A percentile compares a stretch with the other conserved stretches of the same genome.
phyloP scores from a whole-genome alignment of 2,797 vertebrate genomes.

The Anabacerthia variegaticeps region DNA sequence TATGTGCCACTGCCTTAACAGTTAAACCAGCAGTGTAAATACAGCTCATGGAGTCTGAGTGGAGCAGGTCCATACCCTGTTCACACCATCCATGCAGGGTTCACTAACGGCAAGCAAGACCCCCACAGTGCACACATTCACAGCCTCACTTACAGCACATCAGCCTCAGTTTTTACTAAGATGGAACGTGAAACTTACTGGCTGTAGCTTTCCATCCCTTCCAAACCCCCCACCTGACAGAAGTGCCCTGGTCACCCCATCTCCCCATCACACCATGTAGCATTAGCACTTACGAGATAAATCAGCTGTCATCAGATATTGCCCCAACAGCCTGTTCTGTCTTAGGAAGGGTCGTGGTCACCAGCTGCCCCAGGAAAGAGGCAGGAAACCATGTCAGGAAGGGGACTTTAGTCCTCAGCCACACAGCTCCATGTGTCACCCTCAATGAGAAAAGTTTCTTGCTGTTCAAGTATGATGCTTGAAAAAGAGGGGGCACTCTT shows the following conservation, averaged over 20 bases:
- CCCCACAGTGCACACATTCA: neutral
- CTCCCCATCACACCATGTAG: neutral
- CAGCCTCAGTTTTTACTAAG: neutral
- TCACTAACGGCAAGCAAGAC: neutral
- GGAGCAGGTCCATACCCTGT: neutral
- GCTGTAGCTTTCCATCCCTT: neutral
- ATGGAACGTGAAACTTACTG: neutral
- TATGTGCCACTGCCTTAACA: neutral
- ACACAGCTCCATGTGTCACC: neutral
- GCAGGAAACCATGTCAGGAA: neutral
- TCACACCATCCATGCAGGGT: neutral
- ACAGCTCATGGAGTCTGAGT: rapidly evolving
- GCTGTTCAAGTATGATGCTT: neutral
- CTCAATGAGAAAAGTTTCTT: neutral
- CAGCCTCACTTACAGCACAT: neutral
- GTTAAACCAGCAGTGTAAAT: neutral
- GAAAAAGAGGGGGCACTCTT: neutral
- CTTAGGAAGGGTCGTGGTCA: neutral
- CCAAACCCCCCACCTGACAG: neutral
- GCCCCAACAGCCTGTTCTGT: neutral
- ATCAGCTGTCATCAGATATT: neutral
- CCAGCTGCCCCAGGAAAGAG: neutral
- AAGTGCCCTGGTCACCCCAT: neutral
- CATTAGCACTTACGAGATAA: neutral
- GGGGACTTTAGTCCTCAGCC: neutral